Conservation (phyloP, 2,113 vertebrate species). For the Tenebrosternarchus preto region DNA sequence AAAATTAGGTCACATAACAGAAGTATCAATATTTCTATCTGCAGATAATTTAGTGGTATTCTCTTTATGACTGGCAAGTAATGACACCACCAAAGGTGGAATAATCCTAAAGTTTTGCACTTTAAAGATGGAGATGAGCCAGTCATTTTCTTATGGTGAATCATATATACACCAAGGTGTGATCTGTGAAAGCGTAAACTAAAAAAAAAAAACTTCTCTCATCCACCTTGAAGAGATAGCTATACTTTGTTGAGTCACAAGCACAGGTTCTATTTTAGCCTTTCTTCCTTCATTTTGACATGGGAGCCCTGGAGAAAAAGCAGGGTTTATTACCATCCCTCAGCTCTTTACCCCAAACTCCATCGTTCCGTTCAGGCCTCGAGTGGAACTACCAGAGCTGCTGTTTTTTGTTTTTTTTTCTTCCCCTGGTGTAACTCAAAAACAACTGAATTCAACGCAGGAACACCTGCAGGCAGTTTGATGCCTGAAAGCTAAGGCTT, state of each 20-base stretch:
- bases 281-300: background rate
- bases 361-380: background rate
- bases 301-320: background rate
- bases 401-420: background rate
- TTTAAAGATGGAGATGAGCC: background rate
- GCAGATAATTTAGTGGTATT: background rate
- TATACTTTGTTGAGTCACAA: background rate
- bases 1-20: background rate
- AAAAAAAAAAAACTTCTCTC: no score
- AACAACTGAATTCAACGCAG: background rate
- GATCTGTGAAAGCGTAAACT: no score
- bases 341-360: no score
- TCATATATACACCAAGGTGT: no score
- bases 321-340: background rate
- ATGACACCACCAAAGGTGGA: constrained; percentile 1
- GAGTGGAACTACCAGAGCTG: background rate
- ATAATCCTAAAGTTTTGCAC: background rate
- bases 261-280: background rate
- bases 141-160: no score
- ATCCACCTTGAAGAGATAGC: no score
- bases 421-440: background rate
- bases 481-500: background rate
- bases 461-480: background rate
- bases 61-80: constrained; percentile 2
- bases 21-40: background rate